These are phyloP conservation scores for Silurus meridionalis DNA, from an alignment of 2,113 vertebrate genomes.

Conservation along the genomic window DNA sequence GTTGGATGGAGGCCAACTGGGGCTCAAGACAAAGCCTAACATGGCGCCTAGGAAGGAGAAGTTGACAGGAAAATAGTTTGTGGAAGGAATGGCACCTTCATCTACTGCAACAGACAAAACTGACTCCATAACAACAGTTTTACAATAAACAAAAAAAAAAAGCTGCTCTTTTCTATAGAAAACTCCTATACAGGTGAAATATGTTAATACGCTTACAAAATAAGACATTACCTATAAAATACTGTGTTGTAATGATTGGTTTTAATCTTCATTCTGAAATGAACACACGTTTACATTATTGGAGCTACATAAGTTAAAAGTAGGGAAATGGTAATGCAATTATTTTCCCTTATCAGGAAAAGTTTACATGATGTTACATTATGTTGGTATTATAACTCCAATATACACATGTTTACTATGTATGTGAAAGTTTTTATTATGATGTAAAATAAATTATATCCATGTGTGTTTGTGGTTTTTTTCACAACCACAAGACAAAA, in stretches of 20 bases:
- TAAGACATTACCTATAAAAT: neutral
- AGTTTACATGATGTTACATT: neutral
- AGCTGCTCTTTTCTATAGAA: neutral
- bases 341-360: neutral
- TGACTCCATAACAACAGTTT: neutral
- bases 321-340: no score
- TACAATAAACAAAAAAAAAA: neutral
- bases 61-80: slow-evolving; percentile 43
- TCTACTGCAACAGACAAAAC: neutral
- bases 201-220: neutral
- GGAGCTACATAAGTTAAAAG: neutral
- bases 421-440: neutral
- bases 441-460: neutral
- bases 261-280: neutral
- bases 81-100: slow-evolving; percentile 24
- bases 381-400: no score
- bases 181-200: neutral
- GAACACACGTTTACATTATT: neutral
- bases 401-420: neutral
- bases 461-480: neutral
- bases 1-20: slow-evolving; percentile 63
- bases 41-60: slow-evolving; percentile 48
- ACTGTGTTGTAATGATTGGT: neutral
- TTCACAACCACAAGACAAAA: no score
- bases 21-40: slow-evolving; percentile 61